Evolutionary conservation across 2,113 vertebrate species (phyloP).

Genomic region (Pteruthius melanotis): DNA sequence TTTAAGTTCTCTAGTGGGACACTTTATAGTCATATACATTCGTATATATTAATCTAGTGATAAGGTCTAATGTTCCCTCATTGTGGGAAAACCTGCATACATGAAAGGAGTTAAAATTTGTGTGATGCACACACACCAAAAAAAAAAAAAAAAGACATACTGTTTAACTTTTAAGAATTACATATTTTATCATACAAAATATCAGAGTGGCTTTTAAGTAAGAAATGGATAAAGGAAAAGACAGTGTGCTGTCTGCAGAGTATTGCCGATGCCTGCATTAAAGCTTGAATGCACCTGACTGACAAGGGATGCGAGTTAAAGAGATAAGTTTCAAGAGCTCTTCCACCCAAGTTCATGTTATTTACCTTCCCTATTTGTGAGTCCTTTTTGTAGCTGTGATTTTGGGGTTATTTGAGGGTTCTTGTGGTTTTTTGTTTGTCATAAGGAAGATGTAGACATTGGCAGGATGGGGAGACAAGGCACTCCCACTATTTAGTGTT

Average conservation of each 20-base stretch:
- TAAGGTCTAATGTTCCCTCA: not conserved
- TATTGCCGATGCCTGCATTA: not conserved
- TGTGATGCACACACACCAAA: not conserved
- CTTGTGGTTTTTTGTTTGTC: not conserved
- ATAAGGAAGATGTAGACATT: not conserved
- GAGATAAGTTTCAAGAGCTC: not conserved
- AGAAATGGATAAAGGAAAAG: not conserved
- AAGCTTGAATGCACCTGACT: not conserved
- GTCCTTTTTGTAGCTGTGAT: conserved; percentile 3
- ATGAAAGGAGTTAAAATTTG: not conserved
- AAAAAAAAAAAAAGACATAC: not conserved
- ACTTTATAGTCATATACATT: not conserved
- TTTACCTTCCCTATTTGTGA: not conserved
- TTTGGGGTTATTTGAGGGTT: not conserved
- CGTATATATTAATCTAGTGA: not conserved
- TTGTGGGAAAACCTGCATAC: not conserved
- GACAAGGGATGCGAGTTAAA: not conserved
- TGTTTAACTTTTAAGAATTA: not conserved
- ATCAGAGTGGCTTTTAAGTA: not conserved
- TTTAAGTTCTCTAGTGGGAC: not conserved
- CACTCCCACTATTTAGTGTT: not conserved
- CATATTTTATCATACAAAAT: not conserved
- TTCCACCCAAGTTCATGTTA: not conserved
- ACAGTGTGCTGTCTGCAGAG: accelerated
- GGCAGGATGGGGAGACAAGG: not conserved